Conservation (phyloP, 2,113 vertebrate genomes). For the Emberiza fucata region DNA sequence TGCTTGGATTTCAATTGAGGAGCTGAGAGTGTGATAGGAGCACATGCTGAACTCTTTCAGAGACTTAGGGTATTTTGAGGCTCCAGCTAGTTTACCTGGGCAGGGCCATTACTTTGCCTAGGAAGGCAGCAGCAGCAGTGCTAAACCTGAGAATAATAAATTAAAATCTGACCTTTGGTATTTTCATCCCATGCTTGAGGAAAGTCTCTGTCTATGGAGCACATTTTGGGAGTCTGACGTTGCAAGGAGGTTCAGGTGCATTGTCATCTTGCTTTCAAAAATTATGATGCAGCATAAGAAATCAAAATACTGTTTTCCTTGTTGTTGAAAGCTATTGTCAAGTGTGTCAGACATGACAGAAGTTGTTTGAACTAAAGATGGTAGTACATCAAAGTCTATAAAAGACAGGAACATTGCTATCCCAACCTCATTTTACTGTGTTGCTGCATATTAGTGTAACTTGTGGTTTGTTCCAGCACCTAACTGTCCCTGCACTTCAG, state of each 20-base stretch:
- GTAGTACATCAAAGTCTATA: not conserved
- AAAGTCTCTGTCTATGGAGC: not conserved
- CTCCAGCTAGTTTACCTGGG: not conserved
- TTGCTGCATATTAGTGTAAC: not conserved
- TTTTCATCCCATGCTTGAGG: not conserved
- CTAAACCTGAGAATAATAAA: not conserved
- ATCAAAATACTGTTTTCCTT: not conserved
- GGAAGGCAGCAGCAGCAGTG: not conserved
- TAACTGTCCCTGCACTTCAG: not conserved
- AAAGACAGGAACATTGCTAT: not conserved
- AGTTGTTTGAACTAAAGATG: not conserved
- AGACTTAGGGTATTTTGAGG: not conserved
- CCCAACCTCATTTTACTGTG: not conserved
- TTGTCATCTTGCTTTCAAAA: not conserved
- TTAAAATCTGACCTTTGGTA: not conserved
- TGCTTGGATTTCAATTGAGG: not conserved
- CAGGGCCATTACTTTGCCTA: not conserved
- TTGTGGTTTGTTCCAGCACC: not conserved
- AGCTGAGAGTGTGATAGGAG: no score
- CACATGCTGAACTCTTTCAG: not conserved
- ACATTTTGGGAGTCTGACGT: not conserved
- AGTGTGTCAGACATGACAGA: not conserved
- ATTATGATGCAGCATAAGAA: not conserved
- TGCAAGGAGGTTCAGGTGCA: not conserved
- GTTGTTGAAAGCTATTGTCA: not conserved